Conservation (phyloP, 2,113 vertebrate species). For the Pionites leucogaster region DNA sequence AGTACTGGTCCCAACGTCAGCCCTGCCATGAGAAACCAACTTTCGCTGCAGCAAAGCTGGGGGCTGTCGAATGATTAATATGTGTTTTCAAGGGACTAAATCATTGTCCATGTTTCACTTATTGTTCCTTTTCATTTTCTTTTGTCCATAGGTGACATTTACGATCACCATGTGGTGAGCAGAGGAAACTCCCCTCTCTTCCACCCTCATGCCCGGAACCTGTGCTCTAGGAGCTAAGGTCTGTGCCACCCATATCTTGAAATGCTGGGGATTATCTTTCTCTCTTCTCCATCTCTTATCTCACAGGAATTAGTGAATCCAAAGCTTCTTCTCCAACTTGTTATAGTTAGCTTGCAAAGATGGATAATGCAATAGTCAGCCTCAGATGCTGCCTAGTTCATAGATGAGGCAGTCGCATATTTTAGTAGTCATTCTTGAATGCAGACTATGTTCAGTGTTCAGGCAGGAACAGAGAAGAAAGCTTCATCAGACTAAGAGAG, state of each 20-base stretch:
- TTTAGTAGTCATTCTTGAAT: background rate
- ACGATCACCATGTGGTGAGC: conserved; percentile 35
- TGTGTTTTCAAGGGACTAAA: background rate
- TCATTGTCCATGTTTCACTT: background rate
- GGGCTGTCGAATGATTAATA: background rate
- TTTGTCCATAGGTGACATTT: conserved; percentile 54
- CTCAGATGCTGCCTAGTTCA: background rate
- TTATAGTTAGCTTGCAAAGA: background rate
- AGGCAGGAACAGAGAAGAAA: background rate
- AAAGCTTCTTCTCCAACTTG: background rate
- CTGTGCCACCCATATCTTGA: background rate
- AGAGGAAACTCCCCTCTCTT: conserved; percentile 41
- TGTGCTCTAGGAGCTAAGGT: background rate
- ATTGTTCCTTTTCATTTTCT: conserved; percentile 35
- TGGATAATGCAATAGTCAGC: background rate
- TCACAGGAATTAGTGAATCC: background rate
- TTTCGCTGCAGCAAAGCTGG: background rate
- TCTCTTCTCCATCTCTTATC: background rate
- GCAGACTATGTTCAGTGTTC: accelerated
- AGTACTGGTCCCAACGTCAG: background rate
- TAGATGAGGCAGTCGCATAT: accelerated
- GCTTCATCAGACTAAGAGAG: background rate
- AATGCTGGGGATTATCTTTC: background rate
- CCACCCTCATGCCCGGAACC: background rate
- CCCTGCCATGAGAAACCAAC: background rate